These are phyloP conservation scores for Sialis lutaria DNA, from an alignment of 2,888 invertebrate genomes.

Conservation along the genomic window DNA sequence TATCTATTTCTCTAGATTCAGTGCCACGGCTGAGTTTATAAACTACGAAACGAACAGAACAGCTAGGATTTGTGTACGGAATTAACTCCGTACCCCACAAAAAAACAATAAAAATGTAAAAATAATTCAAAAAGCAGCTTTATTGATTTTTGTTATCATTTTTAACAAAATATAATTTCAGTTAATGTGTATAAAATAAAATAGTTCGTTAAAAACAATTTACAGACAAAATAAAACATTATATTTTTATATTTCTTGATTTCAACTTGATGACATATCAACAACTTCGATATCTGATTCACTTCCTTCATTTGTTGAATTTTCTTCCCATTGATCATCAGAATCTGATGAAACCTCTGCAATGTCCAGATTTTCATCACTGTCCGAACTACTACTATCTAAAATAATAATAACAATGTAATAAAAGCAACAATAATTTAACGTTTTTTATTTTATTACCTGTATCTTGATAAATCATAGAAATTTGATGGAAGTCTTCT, in stretches of 20 bases:
- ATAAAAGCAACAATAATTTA: background rate
- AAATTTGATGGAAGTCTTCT: slow-evolving; percentile 25
- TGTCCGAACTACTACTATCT: slow-evolving; percentile 21
- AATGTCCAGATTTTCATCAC: slow-evolving; percentile 18
- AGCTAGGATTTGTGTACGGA: too few species aligned
- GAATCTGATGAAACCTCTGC: slow-evolving; percentile 17
- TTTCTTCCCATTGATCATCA: slow-evolving; percentile 24
- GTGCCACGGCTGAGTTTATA: too few species aligned
- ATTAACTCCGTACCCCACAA: too few species aligned
- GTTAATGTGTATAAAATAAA: too few species aligned
- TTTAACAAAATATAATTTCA: too few species aligned
- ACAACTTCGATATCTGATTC: slow-evolving; percentile 8
- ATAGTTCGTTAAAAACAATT: background rate
- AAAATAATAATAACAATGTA: slow-evolving; percentile 8
- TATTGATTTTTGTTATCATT: too few species aligned
- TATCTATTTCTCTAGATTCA: too few species aligned
- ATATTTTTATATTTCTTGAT: background rate
- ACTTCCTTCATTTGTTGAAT: slow-evolving; percentile 12
- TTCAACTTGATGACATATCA: background rate
- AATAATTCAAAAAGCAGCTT: too few species aligned
- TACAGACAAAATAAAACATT: slow-evolving; percentile 1
- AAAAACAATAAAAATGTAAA: too few species aligned
- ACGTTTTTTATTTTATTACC: slow-evolving; percentile 18
- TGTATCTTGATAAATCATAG: slow-evolving; percentile 36
- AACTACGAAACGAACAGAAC: too few species aligned